These are phyloP conservation scores for Scaptodrosophila latifasciaeformis DNA, from an alignment of 2,888 invertebrate species.

Conservation along the genomic window DNA sequence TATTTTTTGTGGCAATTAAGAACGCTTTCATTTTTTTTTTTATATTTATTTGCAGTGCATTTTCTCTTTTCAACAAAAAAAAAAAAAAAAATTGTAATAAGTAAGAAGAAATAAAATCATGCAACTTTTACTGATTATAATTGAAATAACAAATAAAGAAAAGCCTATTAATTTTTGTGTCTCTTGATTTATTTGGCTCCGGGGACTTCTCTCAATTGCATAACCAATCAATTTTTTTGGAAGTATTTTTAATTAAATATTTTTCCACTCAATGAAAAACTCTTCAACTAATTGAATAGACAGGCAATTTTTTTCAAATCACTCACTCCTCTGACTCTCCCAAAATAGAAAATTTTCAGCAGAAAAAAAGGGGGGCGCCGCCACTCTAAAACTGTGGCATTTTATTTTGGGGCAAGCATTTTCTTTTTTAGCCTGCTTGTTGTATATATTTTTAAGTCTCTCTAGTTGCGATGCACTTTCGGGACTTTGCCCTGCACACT, in stretches of 20 bases:
- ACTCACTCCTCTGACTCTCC: too few relatives aligned
- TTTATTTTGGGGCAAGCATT: constrained; percentile 13
- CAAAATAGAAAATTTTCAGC: constrained; percentile 49
- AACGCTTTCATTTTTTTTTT: constrained; percentile 61
- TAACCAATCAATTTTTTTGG: too few relatives aligned
- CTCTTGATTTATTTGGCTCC: too few relatives aligned
- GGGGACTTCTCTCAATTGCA: too few relatives aligned
- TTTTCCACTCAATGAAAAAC: constrained; percentile 28
- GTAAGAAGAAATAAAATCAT: neutral
- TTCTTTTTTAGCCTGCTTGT: neutral
- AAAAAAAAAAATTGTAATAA: constrained; percentile 8
- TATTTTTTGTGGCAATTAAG: constrained; percentile 67
- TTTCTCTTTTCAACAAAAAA: constrained; percentile 35
- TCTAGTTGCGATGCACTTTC: constrained; percentile 43
- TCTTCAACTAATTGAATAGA: constrained; percentile 26
- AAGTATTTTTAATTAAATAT: too few relatives aligned
- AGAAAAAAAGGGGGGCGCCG: too few relatives aligned
- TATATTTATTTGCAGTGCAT: constrained; percentile 13
- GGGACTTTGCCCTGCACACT: constrained; percentile 31
- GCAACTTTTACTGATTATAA: constrained; percentile 62
- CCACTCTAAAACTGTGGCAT: constrained; percentile 15
- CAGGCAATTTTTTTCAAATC: constrained; percentile 15
- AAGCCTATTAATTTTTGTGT: too few relatives aligned
- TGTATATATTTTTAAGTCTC: constrained; percentile 22
- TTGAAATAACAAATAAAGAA: constrained; percentile 48